These are phyloP conservation scores for Glaucopsyche alexis DNA, from an alignment of 2,888 invertebrate species.

Conservation along the genomic window DNA sequence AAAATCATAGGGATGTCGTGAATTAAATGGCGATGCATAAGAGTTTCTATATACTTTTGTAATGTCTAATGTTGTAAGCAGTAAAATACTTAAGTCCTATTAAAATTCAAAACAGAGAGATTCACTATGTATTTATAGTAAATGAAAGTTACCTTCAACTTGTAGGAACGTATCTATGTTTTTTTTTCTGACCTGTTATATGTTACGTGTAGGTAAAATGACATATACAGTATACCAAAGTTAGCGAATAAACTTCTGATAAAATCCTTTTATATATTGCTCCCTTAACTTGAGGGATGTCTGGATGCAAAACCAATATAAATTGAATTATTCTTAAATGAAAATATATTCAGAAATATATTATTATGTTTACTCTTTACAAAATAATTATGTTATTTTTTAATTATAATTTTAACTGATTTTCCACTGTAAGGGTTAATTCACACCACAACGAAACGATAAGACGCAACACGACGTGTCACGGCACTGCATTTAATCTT, in stretches of 20 bases:
- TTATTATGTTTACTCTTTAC: no score
- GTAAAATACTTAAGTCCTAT: conserved; percentile 45
- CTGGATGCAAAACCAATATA: conserved; percentile 26
- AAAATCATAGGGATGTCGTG: conserved; percentile 73
- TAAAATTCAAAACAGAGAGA: conserved; percentile 49
- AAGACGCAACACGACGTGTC: no score
- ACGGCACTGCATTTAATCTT: no score
- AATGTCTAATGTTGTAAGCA: conserved; percentile 35
- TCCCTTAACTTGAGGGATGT: conserved; percentile 29
- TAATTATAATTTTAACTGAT: no score
- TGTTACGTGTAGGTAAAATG: conserved; percentile 59
- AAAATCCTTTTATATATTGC: conserved; percentile 33
- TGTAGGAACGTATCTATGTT: conserved; percentile 53
- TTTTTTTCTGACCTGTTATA: conserved; percentile 53
- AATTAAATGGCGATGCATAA: conserved; percentile 68
- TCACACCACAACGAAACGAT: no score
- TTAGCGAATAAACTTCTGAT: conserved; percentile 66
- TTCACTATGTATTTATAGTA: conserved; percentile 60
- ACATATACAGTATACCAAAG: conserved; percentile 79
- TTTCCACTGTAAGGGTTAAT: no score
- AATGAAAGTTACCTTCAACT: conserved; percentile 74
- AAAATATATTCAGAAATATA: neutral
- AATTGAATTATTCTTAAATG: neutral
- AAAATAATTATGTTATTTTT: no score
- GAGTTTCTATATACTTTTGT: conserved; percentile 63